Base-by-base conservation (phyloP, 2,113 vertebrate species). In the Myotis yumanensis region DNA sequence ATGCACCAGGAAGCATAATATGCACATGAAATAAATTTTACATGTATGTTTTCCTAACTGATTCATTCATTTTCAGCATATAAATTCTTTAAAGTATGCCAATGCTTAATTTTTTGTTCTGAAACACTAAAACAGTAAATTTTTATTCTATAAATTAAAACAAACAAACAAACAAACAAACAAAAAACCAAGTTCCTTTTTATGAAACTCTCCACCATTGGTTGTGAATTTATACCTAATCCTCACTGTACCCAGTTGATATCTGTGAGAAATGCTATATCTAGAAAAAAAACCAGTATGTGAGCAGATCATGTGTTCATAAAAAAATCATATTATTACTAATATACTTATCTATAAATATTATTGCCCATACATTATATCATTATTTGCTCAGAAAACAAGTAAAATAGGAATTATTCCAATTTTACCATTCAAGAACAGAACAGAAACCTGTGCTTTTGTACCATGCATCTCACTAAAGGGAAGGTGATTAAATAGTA, bases 131-230 rank as follows among this genome's bases (percentile, higher is more conserved):
- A 91, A 51, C 7, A 48, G 12, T n/a, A 54, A 81, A 30, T 37
- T 85, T 93, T 80, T 89, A 32, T 80, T 93, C 18, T 69, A 40
- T 25, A 84, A 40, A 80, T 75, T 87, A 72, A 84, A 90, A 80
- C 43, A 7, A 82, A 46, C 46, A 46, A 46, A 46, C 2, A 46
- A 46, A 85, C 46, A 46, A 46, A 46, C 1, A 46, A 46, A 85
- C 40, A 46, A 66, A 89, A 87, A 54, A 48, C 15, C 12, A 17
- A 59, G 0, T 9, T 82, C 1, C 28, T 32, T 46, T 87, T 89
- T 51, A 52, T 30, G 22, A 32, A 79, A 40, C 16, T 22, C 10
- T 3, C 18, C 14, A 46, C 15, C 7, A 2, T 90, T 64, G 75
- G 12, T 46, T 66, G 3, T 80, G 35, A 71, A 11, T 5, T 84